Base-by-base conservation (phyloP, 2,113 vertebrate species). In the Hemiscyllium ocellatum region DNA sequence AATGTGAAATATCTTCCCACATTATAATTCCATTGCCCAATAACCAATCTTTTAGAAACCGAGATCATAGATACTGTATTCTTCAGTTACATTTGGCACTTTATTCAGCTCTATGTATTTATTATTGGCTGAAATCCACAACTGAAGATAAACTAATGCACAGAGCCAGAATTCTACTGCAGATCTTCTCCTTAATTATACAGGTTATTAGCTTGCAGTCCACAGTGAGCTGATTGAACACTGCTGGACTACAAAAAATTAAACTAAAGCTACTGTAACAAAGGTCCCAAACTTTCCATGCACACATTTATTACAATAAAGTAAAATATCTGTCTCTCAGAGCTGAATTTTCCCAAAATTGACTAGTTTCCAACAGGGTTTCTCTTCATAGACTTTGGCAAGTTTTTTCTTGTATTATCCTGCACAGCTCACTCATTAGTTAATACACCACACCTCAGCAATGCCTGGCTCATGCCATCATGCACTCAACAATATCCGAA, bases 1-100 rank as follows among this genome's bases (percentile, higher is more conserved):
- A 97, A 97, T 97, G 98, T 97, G 97, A 97, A 97, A 96, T 96
- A 97, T 97, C 96, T 96, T 97, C 97, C 96, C 96, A 97, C 98
- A 97, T 98, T 98, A 97, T 98, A 97, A 96, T 97, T 97, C 97
- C 96, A 98, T 98, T 98, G 97, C 98, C 98, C 98, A 98, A 98
- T 98, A 98, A 98, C 98, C 98, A 98, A 98, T 98, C 98, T 98
- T 98, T 72, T 98, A 98, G 98, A 98, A 98, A 98, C 98, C 98
- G 98, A 98, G 97, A 97, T 98, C 97, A 97, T 98, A 98, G 98
- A 98, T 98, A 47, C 42, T 47, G 42, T 47, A 97, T 97, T 97
- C 97, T 97, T 97, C 97, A 97, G 97, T 98, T 97, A 97, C 97
- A 97, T 98, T 98, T 98, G 97, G 97, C 97, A 96, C 97, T 97